Base-by-base conservation (phyloP, 2,113 vertebrate genomes). In the Synodontis membranacea region DNA sequence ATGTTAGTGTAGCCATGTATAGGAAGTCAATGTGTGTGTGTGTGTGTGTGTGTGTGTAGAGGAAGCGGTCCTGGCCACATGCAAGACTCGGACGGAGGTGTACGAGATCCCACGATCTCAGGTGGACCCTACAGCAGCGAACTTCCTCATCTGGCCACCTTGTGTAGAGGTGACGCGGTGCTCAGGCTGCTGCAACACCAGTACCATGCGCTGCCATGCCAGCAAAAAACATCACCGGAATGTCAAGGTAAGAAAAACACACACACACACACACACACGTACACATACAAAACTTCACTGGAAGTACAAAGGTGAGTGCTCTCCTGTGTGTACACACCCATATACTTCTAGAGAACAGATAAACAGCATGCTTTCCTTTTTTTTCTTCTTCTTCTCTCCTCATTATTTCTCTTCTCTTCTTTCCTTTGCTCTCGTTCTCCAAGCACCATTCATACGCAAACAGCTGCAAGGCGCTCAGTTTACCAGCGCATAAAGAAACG, bases 21-120 rank as follows among this genome's bases (percentile, higher is more conserved):
- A 34, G 48, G 12, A 25, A 34, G 56, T 23, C 42, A 54, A n/a
- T 89, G 74, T 88, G 74, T 83, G 68, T 74, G 81, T 83, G 54
- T 54, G 28, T 75, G 28, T 87, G 74, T 84, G 17, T 21, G 44
- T 89, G 70, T 83, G 62, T 83, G 0, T 94, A 98, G 98, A 99
- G 93, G 98, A 99, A 91, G 98, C 98, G 54, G 95, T 98, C 90
- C 97, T 97, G 0, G 98, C 98, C 0, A 94, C 95, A 91, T 99
- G 98, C 89, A 99, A 99, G 95, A 98, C 97, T 3, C 96, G 97
- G 88, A 99, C 97, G 23, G 98, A 99, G 93, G 98, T 99, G 91
- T 99, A 99, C 0, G 98, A 99, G 96, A 99, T 99, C 91, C 97
- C 98, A 90, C 96, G 98, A 92, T 98, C 97, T 92, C 97, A 99